Percentiles rank a stretch among this genome's conserved stretches.
phyloP scores from a whole-genome alignment of 2,797 vertebrate species.

The Setipinna tenuifilis region DNA sequence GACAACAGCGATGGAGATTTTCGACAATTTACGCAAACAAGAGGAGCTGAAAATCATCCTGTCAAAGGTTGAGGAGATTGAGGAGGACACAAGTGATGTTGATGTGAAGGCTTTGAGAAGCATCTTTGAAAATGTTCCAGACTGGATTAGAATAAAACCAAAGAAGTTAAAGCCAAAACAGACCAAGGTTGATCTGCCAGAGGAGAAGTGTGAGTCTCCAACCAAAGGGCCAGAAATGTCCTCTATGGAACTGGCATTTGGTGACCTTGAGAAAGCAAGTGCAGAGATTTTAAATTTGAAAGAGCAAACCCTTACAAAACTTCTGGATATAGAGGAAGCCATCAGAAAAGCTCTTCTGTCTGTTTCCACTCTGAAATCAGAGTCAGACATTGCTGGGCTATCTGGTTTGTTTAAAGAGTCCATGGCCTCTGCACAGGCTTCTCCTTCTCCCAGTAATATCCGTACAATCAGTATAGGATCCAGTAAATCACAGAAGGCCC shows the following conservation, averaged over 20 bases:
- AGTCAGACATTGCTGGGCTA: conserved; percentile 82
- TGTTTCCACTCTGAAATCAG: conserved; percentile 89
- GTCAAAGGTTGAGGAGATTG: conserved; percentile 83
- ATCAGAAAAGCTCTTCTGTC: conserved; percentile 93
- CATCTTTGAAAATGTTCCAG: conserved; percentile 84
- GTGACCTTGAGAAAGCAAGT: conserved; percentile 89
- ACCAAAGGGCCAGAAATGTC: conserved; percentile 68
- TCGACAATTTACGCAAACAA: conserved; percentile 83
- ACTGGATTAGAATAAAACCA: conserved; percentile 73
- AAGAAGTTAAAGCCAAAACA: conserved; percentile 58
- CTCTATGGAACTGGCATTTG: conserved; percentile 85
- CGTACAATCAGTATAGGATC: conserved; percentile 81
- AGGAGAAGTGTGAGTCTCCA: conserved; percentile 48
- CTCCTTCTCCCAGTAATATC: conserved; percentile 70
- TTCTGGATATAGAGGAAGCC: conserved; percentile 89
- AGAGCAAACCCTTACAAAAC: conserved; percentile 89
- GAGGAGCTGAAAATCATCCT: conserved; percentile 87
- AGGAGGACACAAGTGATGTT: conserved; percentile 81
- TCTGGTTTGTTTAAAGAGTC: conserved; percentile 89
- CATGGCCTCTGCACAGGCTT: conserved; percentile 69
- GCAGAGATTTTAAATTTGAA: conserved; percentile 88
- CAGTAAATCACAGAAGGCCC: conserved; percentile 73
- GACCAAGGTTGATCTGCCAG: conserved; percentile 50
- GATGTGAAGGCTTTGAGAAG: conserved; percentile 79
- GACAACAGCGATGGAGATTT: conserved; percentile 81